Conservation (phyloP, 2,797 vertebrate genomes). For the Eulemur albifrons region DNA sequence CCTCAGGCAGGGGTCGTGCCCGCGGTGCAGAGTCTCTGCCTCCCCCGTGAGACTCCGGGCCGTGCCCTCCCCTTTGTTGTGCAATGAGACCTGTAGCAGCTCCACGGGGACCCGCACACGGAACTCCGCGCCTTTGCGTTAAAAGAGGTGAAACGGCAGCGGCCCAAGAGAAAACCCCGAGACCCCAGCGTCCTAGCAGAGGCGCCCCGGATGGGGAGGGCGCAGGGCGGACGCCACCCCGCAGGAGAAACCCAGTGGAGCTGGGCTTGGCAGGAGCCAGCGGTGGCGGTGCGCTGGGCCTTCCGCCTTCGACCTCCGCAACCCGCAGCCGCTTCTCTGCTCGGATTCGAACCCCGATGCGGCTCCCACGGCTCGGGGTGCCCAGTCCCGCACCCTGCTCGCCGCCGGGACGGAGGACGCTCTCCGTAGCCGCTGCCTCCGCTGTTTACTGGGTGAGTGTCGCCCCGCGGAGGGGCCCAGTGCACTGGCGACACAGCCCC, state of each 20-base stretch:
- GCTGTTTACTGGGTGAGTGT: conserved; percentile 27
- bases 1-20: not conserved
- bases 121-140: not conserved
- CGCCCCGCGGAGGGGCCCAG: rapidly evolving
- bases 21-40: not conserved
- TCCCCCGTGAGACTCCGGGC: not conserved
- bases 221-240: rapidly evolving
- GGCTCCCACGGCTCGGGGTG: not conserved
- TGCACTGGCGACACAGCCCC: not conserved
- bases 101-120: not conserved
- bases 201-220: rapidly evolving
- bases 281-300: rapidly evolving
- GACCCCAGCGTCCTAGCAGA: not conserved
- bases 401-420: rapidly evolving
- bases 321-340: not conserved
- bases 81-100: not conserved
- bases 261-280: not conserved
- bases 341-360: rapidly evolving
- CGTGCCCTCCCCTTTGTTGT: conserved; percentile 14
- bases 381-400: not conserved
- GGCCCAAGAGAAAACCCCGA: not conserved
- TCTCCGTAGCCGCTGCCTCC: not conserved
- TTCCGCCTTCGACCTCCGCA: not conserved
- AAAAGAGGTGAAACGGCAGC: not conserved
- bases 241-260: not conserved